phyloP scores from a whole-genome alignment of 2,113 vertebrate species.

The Addax nasomaculatus region DNA sequence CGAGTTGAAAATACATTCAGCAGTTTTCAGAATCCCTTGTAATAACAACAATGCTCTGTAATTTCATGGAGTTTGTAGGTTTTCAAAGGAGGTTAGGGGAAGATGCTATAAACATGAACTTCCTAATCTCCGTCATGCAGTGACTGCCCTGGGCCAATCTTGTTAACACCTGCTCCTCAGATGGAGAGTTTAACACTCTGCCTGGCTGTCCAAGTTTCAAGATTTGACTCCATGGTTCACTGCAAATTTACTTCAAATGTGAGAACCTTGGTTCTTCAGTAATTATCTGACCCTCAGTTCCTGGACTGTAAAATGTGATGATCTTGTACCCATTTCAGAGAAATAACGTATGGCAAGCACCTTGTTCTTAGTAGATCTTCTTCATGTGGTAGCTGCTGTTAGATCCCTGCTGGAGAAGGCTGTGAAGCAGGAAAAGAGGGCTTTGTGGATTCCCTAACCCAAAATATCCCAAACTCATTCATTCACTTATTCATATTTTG shows the following conservation, averaged over 20 bases:
- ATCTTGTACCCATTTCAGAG: neutral
- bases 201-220: neutral
- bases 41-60: constrained; percentile 46
- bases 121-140: neutral
- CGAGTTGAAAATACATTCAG: constrained; percentile 49
- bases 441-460: neutral
- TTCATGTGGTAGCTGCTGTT: neutral
- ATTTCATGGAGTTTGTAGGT: constrained; percentile 44
- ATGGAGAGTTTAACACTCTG: neutral
- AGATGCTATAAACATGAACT: constrained; percentile 11
- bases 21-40: constrained; percentile 61
- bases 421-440: neutral
- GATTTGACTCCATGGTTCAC: neutral
- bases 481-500: neutral
- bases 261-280: neutral
- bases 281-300: neutral
- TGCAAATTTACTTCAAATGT: neutral
- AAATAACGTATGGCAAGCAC: neutral
- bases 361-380: neutral
- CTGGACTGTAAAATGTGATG: neutral
- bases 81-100: constrained; percentile 37
- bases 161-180: neutral
- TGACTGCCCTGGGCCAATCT: neutral
- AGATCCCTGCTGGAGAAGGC: neutral
- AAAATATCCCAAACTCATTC: neutral